These are phyloP conservation scores for Gila robusta DNA, from an alignment of 2,797 vertebrate species.

Conservation along the genomic window DNA sequence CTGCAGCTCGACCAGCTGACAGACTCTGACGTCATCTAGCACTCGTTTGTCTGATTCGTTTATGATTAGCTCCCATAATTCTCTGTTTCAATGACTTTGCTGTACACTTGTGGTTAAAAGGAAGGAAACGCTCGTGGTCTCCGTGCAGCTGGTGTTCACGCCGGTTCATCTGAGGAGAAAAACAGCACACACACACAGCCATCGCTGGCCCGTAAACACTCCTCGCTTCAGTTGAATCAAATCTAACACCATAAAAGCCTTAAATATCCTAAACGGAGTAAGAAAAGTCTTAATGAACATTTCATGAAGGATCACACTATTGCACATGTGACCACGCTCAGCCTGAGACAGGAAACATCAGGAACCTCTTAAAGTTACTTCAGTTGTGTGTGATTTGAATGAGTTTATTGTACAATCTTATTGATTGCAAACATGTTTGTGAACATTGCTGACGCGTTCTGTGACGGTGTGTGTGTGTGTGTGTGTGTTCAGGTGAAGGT, in stretches of 20 bases:
- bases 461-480: not conserved
- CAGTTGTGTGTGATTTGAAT: not conserved
- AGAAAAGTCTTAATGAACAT: not conserved
- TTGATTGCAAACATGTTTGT: not conserved
- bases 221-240: not conserved
- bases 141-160: not conserved
- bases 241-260: not conserved
- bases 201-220: not conserved
- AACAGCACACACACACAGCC: not conserved
- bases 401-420: not conserved
- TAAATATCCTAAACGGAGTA: no score
- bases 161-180: not conserved
- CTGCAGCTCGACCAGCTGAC: not conserved
- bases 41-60: no score
- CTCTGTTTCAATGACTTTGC: not conserved
- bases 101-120: not conserved
- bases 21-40: not conserved
- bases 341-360: not conserved
- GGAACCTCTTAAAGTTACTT: not conserved
- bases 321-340: not conserved
- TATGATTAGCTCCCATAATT: not conserved
- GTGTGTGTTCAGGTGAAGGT: conserved; percentile 89
- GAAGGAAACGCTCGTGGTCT: not conserved
- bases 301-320: not conserved
- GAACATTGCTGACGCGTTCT: not conserved